Evolutionary conservation across 2,888 invertebrate species (phyloP).

Genomic region (Cerastis leucographa): DNA sequence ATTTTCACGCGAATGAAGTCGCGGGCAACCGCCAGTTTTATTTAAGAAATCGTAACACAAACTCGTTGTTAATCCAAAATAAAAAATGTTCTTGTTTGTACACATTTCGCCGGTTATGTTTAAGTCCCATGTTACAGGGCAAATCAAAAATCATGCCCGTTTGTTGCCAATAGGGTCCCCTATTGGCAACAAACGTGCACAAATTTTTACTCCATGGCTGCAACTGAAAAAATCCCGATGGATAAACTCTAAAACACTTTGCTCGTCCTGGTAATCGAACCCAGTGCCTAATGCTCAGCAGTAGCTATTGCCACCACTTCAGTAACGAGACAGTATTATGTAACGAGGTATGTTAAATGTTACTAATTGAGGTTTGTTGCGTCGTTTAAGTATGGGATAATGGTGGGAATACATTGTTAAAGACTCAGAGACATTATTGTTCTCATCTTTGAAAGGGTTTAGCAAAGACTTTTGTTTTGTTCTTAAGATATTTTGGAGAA

Average conservation of each 20-base stretch:
- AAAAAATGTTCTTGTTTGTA: no score
- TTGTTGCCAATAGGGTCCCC: no score
- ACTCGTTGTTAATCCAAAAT: no score
- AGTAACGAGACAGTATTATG: neutral
- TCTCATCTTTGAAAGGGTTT: slow-evolving; percentile 29
- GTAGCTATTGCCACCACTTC: neutral
- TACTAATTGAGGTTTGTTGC: slow-evolving; percentile 57
- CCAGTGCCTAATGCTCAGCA: neutral
- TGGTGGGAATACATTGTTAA: slow-evolving; percentile 54
- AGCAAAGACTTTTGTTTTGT: slow-evolving; percentile 15
- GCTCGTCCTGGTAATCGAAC: neutral
- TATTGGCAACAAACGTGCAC: neutral
- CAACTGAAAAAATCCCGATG: neutral
- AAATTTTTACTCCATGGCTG: neutral
- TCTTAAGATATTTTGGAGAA: slow-evolving; percentile 30
- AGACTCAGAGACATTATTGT: slow-evolving; percentile 27
- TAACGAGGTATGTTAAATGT: slow-evolving; percentile 36
- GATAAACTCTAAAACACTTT: neutral
- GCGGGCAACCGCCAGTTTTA: no score
- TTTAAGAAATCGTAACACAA: no score
- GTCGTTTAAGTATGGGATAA: slow-evolving; percentile 60
- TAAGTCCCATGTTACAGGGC: no score
- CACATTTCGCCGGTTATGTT: no score
- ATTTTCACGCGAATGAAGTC: no score
- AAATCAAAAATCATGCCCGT: no score